Evolutionary conservation across 2,888 invertebrate species (phyloP).

Genomic region (Eilema sororculum): DNA sequence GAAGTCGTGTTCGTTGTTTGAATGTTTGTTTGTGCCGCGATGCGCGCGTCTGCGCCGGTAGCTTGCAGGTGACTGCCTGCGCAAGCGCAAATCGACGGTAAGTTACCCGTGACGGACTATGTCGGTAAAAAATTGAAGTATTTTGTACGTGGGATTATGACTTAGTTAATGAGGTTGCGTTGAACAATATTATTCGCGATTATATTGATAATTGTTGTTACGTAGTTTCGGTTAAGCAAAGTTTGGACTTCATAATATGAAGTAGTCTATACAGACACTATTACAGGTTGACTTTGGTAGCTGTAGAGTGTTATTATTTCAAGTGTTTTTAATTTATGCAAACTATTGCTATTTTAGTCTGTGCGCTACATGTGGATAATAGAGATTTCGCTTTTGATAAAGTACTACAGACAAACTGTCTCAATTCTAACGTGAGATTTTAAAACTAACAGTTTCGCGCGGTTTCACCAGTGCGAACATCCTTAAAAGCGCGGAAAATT

Average conservation of each 20-base stretch:
- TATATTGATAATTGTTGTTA: constrained; percentile 29
- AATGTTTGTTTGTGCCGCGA: constrained; percentile 53
- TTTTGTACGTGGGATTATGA: constrained; percentile 71
- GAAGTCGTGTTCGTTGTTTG: constrained; percentile 67
- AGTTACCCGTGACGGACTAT: constrained; percentile 72
- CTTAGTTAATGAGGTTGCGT: constrained; percentile 46
- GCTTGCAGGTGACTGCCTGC: constrained; percentile 83
- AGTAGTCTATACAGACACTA: constrained; percentile 4
- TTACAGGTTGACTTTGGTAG: background rate
- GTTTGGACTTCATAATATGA: constrained; percentile 16
- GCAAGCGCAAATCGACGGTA: constrained; percentile 61
- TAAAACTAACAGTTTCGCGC: background rate
- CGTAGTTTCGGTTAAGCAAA: constrained; percentile 33
- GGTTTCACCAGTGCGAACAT: background rate
- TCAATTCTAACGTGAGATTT: background rate
- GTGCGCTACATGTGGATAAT: background rate
- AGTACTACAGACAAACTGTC: background rate
- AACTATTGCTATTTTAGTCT: background rate
- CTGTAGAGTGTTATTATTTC: constrained; percentile 2
- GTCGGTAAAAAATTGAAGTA: constrained; percentile 56
- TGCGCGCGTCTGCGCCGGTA: constrained; percentile 75
- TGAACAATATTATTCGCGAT: constrained; percentile 28
- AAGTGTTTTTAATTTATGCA: constrained; percentile 13
- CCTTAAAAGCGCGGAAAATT: background rate
- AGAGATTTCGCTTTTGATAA: background rate